Evolutionary conservation across 2,113 vertebrate genomes (phyloP), one percentile per base, ranked within the genome.

Genomic region (Arothron firmamentum): DNA sequence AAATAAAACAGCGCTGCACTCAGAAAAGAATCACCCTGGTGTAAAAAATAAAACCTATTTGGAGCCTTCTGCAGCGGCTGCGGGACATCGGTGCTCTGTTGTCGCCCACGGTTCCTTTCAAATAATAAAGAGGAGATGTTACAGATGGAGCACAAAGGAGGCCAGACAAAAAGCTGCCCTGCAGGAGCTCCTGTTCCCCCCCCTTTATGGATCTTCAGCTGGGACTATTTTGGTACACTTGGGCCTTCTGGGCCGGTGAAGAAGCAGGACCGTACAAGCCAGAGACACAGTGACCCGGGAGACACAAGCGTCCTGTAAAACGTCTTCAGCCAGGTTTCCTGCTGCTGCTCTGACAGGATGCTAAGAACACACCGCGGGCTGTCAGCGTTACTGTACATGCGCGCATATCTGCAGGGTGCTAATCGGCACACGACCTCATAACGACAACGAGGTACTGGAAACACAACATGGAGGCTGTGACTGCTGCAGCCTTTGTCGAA

Each of bases 161-260:
- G 23, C 55, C 50, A 17, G 55, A 75, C 5, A 51, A 19, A 56
- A 46, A 72, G 59, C 47, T 74, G 70, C 84, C 83, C 79, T 80
- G 68, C 65, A 74, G 82, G 76, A 6, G 52, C 72, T 72, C 73
- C 65, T 75, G 60, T 78, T 68, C 62, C 63, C 65, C 43, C 46
- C 46, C 41, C 59, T 87, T 79, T 77, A 62, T 77, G 72, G 70
- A 61, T 83, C 66, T 81, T 80, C 76, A 62, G 63, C 58, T 58
- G 57, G 42, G 67, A 62, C 81, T 88, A 90, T 88, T 90, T 88
- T 67, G 72, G 69, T 62, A 17, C 63, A 23, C 34, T 65, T 63
- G 54, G 66, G 66, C 63, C 74, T 85, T 55, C 8, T 31, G 76
- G 74, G 73, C 66, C 70, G 53, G 55, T 53, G 61, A 65, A 21